A percentile compares a stretch with the other conserved stretches of the same genome.
Evolutionary conservation across 2,113 vertebrate genomes (phyloP).

Genomic region (Sminthopsis crassicaudata): DNA sequence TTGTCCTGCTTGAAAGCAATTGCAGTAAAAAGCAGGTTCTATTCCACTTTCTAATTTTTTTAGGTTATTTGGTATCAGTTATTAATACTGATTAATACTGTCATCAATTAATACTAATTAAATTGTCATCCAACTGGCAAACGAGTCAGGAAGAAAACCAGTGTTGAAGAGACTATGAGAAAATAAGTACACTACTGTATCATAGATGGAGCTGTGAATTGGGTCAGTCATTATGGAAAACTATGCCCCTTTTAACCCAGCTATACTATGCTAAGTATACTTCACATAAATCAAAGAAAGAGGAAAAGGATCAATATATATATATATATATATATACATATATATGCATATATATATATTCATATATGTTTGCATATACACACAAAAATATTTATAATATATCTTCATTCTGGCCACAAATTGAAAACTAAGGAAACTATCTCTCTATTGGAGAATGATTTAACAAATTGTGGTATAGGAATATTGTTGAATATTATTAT

Average conservation of each 20-base stretch:
- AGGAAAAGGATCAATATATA: neutral
- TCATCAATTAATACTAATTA: neutral
- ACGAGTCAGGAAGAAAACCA: neutral
- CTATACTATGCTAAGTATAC: neutral
- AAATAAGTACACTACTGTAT: neutral
- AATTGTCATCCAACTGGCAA: neutral
- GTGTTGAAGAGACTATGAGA: neutral
- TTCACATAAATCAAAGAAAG: neutral
- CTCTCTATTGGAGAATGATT: neutral
- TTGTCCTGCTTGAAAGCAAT: neutral
- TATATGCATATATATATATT: too few species aligned
- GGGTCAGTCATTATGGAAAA: neutral
- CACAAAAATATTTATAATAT: neutral
- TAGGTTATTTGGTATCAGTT: neutral
- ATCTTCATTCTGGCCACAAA: neutral
- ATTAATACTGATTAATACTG: neutral
- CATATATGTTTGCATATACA: too few species aligned
- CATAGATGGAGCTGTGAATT: neutral
- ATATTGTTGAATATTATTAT: neutral
- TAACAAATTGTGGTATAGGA: neutral
- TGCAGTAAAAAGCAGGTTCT: neutral
- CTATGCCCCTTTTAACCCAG: neutral
- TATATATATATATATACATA: too few species aligned
- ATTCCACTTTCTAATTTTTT: neutral
- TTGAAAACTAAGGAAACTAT: neutral